These are phyloP conservation scores for Echeneis naucrates DNA, from an alignment of 2,797 vertebrate species.

Conservation along the genomic window DNA sequence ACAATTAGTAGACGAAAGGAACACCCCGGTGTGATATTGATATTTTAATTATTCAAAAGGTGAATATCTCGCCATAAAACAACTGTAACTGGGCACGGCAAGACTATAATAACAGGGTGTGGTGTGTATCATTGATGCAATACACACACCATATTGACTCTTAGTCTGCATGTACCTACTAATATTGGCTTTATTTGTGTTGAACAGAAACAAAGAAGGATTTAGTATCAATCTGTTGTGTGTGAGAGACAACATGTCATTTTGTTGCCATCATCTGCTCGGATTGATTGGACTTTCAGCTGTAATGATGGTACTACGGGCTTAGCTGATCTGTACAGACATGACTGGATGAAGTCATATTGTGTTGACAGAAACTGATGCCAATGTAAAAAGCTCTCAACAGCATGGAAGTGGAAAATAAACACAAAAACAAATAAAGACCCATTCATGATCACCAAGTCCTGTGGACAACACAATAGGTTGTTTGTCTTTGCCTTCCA, in stretches of 20 bases:
- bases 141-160: background rate
- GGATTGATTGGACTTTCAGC: constrained; percentile 37
- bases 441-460: background rate
- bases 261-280: background rate
- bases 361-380: constrained; percentile 6
- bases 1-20: constrained; percentile 9
- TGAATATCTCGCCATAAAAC: constrained; percentile 39
- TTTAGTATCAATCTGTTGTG: constrained; percentile 1
- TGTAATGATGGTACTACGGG: constrained; percentile 24
- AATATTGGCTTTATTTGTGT: constrained; percentile 7
- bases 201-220: background rate
- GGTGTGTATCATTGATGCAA: constrained; percentile 1
- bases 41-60: constrained; percentile 28
- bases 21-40: constrained; percentile 35
- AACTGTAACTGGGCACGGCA: constrained; percentile 27
- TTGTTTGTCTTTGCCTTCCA: too few relatives aligned
- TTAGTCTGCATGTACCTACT: constrained; percentile 10
- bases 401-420: too few relatives aligned
- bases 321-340: constrained; percentile 13
- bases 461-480: background rate
- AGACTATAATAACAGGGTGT: constrained; percentile 10
- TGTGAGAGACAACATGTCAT: background rate
- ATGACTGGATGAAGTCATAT: constrained; percentile 29
- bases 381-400: constrained; percentile 6
- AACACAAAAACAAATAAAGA: background rate